Percentiles rank a stretch among this genome's conserved stretches.
These are phyloP conservation scores for Coryphaenoides rupestris DNA, from an alignment of 2,113 vertebrate genomes.

Conservation along the genomic window DNA sequence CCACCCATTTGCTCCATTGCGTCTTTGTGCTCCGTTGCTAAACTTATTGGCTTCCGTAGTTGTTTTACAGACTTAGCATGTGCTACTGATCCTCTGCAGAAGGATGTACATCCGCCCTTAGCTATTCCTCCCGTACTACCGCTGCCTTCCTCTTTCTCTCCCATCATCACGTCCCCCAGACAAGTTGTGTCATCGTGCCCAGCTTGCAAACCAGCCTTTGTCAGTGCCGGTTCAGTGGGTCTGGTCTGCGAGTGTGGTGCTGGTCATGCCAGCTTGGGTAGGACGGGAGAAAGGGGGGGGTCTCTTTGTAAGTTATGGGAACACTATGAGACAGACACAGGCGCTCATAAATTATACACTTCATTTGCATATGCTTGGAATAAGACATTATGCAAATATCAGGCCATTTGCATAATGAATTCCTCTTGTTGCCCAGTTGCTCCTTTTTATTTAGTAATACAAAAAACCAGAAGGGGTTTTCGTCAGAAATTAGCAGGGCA, in stretches of 20 bases:
- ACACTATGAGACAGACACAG: slow-evolving; percentile 86
- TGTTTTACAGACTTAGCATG: slow-evolving; percentile 67
- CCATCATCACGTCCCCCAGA: slow-evolving; percentile 54
- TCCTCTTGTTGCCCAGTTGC: slow-evolving; percentile 84
- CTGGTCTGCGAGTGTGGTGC: slow-evolving; percentile 50
- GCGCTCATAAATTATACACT: slow-evolving; percentile 94
- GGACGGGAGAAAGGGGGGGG: slow-evolving; percentile 49
- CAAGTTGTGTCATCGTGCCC: slow-evolving; percentile 59
- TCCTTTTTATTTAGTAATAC: slow-evolving; percentile 76
- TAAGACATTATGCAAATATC: slow-evolving; percentile 96
- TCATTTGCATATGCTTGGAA: slow-evolving; percentile 95
- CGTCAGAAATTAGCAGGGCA: slow-evolving; percentile 61
- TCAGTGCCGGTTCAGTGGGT: slow-evolving; percentile 62
- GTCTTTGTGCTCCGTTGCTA: slow-evolving; percentile 52
- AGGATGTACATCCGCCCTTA: slow-evolving; percentile 58
- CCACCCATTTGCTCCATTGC: slow-evolving; percentile 45
- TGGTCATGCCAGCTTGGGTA: slow-evolving; percentile 64
- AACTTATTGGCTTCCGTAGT: slow-evolving; percentile 62
- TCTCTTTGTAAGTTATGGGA: slow-evolving; percentile 90
- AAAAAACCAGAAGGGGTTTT: slow-evolving; percentile 61
- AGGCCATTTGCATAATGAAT: slow-evolving; percentile 93
- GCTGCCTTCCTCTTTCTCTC: slow-evolving; percentile 46
- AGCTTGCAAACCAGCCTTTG: slow-evolving; percentile 56
- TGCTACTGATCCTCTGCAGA: slow-evolving; percentile 58
- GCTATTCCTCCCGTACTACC: slow-evolving; percentile 49